Percentiles rank a stretch among this genome's conserved stretches.
phyloP scores from a whole-genome alignment of 2,113 vertebrate species.

The Peucedramus taeniatus region DNA sequence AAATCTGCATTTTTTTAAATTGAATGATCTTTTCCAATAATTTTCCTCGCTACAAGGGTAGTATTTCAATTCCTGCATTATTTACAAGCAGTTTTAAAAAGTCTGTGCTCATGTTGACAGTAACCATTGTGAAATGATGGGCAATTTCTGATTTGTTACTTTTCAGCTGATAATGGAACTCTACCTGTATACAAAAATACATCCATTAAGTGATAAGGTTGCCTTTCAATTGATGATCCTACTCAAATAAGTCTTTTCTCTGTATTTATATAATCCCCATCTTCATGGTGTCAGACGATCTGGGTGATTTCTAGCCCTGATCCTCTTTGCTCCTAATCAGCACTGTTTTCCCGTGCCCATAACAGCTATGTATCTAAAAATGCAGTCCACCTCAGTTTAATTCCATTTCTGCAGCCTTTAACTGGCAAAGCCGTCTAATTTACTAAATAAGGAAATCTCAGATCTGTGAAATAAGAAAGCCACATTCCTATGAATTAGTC shows the following conservation, averaged over 20 bases:
- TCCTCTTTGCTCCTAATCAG: neutral
- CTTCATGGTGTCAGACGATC: neutral
- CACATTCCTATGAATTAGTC: neutral
- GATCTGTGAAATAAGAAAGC: neutral
- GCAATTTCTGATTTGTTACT: neutral
- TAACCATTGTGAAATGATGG: neutral
- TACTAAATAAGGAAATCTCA: neutral
- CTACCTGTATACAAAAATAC: neutral
- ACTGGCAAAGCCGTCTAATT: neutral
- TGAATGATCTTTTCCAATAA: neutral
- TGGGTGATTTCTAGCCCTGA: neutral
- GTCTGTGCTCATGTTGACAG: neutral
- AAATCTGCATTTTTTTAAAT: neutral
- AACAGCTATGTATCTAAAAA: neutral
- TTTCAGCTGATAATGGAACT: neutral
- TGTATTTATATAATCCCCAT: neutral
- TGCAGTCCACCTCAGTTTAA: neutral
- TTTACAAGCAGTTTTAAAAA: neutral
- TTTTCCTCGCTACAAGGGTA: neutral
- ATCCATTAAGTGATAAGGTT: neutral
- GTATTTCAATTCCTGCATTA: neutral
- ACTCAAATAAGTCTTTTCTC: neutral
- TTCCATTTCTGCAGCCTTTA: neutral
- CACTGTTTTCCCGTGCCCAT: neutral
- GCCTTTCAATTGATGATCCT: neutral